Evolutionary conservation across 2,888 invertebrate genomes (phyloP).

Genomic region (Beris chalybata): DNA sequence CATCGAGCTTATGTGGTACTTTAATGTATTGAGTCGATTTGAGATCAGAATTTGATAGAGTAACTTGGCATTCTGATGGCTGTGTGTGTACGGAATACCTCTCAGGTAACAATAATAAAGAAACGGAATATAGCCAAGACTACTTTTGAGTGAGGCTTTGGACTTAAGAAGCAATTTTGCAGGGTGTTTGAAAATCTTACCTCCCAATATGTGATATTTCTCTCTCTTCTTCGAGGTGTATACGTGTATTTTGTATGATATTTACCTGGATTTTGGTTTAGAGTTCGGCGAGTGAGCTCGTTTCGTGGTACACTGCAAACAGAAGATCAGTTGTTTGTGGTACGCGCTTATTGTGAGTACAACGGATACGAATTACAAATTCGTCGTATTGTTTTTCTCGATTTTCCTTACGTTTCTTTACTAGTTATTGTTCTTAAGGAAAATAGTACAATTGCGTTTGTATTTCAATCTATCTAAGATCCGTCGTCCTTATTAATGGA

Average conservation of each 20-base stretch:
- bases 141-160: background rate
- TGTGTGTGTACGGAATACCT: no score
- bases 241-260: background rate
- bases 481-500: no score
- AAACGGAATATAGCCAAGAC: no score
- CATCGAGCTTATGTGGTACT: background rate
- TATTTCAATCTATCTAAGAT: no score
- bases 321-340: slow-evolving; percentile 43
- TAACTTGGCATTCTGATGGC: no score
- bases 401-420: background rate
- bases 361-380: background rate
- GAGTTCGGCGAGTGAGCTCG: slow-evolving; percentile 21
- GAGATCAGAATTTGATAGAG: slow-evolving; percentile 10
- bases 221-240: background rate
- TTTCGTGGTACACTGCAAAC: slow-evolving; percentile 29
- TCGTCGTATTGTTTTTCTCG: slow-evolving; percentile 9
- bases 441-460: no score
- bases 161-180: background rate
- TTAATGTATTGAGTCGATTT: slow-evolving; percentile 18
- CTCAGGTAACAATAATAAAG: no score
- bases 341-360: slow-evolving; percentile 45
- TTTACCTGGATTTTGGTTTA: background rate
- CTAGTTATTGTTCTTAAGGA: no score
- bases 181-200: background rate
- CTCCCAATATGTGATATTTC: slow-evolving; percentile 3